Percentiles rank a stretch among this genome's conserved stretches.
These are phyloP conservation scores for Andrena trimmerana DNA, from an alignment of 2,888 invertebrate genomes.

Conservation along the genomic window DNA sequence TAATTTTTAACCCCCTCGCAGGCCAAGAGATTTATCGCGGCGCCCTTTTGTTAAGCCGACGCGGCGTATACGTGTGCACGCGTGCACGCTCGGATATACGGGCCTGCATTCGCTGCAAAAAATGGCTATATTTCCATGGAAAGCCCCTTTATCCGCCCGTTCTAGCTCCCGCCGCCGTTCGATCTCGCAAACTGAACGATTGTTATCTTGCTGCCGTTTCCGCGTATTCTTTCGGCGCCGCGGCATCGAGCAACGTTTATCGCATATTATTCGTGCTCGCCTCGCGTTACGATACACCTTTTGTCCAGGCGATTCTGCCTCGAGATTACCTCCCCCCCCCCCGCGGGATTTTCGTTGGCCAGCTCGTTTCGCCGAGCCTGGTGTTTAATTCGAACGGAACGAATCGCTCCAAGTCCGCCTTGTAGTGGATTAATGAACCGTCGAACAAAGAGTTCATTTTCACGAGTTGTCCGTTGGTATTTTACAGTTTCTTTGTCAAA, in stretches of 20 bases:
- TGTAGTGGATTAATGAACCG: too few species aligned
- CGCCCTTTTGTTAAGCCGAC: constrained; percentile 75
- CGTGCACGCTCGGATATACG: constrained; percentile 13
- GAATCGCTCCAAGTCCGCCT: too few species aligned
- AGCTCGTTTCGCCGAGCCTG: not conserved
- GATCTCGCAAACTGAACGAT: constrained; percentile 67
- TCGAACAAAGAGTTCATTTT: too few species aligned
- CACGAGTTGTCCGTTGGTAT: too few species aligned
- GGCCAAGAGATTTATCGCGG: constrained; percentile 78
- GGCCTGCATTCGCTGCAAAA: constrained; percentile 27
- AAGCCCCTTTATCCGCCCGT: constrained; percentile 35
- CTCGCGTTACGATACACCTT: not conserved
- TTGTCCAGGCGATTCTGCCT: not conserved
- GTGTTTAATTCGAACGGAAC: too few species aligned
- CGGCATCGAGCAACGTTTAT: constrained; percentile 5
- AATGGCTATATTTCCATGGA: constrained; percentile 50
- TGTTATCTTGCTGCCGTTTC: constrained; percentile 46
- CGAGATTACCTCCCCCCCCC: not conserved
- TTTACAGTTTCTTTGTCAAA: too few species aligned
- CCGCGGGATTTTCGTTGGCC: not conserved
- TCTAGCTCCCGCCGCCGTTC: constrained; percentile 42
- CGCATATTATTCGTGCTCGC: not conserved
- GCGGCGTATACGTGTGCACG: constrained; percentile 46
- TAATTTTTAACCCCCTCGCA: constrained; percentile 77
- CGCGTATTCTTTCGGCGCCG: constrained; percentile 5